Evolutionary conservation across 2,888 invertebrate genomes (phyloP).

Genomic region (Gibbula magus): DNA sequence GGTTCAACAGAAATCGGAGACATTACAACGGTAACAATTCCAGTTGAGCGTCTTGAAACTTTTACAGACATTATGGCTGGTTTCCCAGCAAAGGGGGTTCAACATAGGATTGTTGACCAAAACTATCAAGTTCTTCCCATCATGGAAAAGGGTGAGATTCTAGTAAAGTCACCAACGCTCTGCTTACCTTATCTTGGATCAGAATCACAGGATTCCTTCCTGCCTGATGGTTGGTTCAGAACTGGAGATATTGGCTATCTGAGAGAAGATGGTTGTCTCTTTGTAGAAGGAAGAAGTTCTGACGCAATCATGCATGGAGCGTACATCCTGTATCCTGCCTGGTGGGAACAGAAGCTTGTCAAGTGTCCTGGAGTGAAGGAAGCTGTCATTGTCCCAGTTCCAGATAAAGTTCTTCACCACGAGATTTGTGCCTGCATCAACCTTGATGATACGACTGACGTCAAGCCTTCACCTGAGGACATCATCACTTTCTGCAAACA

Average conservation of each 20-base stretch:
- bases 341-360: constrained; percentile 36
- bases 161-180: constrained; percentile 30
- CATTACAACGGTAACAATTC: background rate
- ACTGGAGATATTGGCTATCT: constrained; percentile 40
- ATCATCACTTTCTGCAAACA: background rate
- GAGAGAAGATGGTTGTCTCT: constrained; percentile 26
- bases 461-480: background rate
- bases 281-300: constrained; percentile 38
- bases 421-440: constrained; percentile 44
- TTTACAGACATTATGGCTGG: background rate
- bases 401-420: constrained; percentile 37
- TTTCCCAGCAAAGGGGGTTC: background rate
- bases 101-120: background rate
- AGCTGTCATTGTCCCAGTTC: constrained; percentile 38
- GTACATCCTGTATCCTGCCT: constrained; percentile 40
- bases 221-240: constrained; percentile 41
- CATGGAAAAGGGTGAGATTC: constrained; percentile 28
- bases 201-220: constrained; percentile 26
- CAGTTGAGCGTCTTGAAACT: background rate
- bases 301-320: constrained; percentile 38
- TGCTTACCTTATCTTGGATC: constrained; percentile 26
- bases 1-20: background rate
- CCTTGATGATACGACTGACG: background rate
- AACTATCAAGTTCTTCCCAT: background rate
- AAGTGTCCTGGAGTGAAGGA: constrained; percentile 29